Percentiles rank a stretch among this genome's conserved stretches.
These are phyloP conservation scores for Nyctibius grandis DNA, from an alignment of 2,797 vertebrate genomes.

Conservation along the genomic window DNA sequence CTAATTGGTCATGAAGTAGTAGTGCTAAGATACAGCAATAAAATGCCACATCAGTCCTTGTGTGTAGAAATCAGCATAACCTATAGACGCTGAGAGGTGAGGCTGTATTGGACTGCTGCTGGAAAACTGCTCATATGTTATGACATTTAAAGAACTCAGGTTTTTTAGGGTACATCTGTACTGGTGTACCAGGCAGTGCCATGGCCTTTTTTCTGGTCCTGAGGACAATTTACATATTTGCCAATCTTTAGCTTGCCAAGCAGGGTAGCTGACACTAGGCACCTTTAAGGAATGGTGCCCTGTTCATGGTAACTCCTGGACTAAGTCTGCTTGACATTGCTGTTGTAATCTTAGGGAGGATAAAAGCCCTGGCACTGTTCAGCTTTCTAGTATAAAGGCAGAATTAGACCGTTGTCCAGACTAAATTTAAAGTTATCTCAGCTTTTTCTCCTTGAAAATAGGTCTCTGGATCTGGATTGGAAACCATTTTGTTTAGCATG, in stretches of 20 bases:
- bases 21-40: background rate
- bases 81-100: background rate
- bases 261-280: background rate
- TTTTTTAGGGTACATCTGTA: background rate
- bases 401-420: background rate
- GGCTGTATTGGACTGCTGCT: background rate
- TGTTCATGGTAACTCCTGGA: background rate
- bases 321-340: background rate
- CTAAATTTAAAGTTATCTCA: background rate
- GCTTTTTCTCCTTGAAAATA: background rate
- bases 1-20: background rate
- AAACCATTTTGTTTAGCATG: background rate
- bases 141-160: background rate
- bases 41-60: background rate
- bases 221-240: background rate
- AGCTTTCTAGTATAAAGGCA: background rate
- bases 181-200: too few relatives aligned
- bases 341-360: background rate
- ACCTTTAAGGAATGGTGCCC: background rate
- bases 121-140: background rate
- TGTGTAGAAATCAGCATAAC: background rate
- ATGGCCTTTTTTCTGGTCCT: background rate
- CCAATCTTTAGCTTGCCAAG: background rate
- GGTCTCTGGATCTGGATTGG: background rate
- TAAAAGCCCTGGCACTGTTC: background rate